These are phyloP conservation scores for Nebria ingens DNA, from an alignment of 1,140 invertebrate genomes.

Conservation along the genomic window DNA sequence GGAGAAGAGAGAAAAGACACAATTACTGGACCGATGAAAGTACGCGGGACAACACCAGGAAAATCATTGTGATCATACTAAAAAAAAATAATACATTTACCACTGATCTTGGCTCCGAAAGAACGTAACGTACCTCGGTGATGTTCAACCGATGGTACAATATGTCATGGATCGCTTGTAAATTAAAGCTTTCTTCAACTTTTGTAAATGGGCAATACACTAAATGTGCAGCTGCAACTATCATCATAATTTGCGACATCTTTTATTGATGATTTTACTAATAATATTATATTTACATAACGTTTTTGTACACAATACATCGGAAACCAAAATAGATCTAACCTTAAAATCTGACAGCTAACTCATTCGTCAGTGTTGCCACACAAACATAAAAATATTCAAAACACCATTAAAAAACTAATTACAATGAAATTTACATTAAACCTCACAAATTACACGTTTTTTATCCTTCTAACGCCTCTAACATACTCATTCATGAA, in stretches of 20 bases:
- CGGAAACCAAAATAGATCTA: slow-evolving; percentile 5
- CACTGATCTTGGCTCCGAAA: background rate
- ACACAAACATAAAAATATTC: too few relatives aligned
- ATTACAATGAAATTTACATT: too few relatives aligned
- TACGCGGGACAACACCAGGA: slow-evolving; percentile 95
- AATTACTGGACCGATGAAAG: slow-evolving; percentile 88
- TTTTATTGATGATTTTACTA: slow-evolving; percentile 15
- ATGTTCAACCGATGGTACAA: slow-evolving; percentile 80
- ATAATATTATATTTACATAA: background rate
- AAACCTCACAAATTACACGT: too few relatives aligned
- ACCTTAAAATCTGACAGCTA: slow-evolving; percentile 6
- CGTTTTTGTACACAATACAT: slow-evolving; percentile 5
- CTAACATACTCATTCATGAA: too few relatives aligned
- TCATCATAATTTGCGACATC: slow-evolving; percentile 33
- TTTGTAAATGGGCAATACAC: slow-evolving; percentile 92
- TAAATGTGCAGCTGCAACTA: slow-evolving; percentile 63
- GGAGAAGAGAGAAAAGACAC: slow-evolving; percentile 72
- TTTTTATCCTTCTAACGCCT: too few relatives aligned
- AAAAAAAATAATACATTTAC: slow-evolving; percentile 24
- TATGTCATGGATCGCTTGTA: slow-evolving; percentile 96
- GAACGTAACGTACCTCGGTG: slow-evolving; percentile 53
- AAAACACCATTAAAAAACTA: too few relatives aligned
- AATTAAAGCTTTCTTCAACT: slow-evolving; percentile 99
- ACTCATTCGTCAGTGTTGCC: too few relatives aligned
- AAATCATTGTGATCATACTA: slow-evolving; percentile 98